Evolutionary conservation across 2,113 vertebrate genomes (phyloP).

Genomic region (Glaucidium brasilianum): DNA sequence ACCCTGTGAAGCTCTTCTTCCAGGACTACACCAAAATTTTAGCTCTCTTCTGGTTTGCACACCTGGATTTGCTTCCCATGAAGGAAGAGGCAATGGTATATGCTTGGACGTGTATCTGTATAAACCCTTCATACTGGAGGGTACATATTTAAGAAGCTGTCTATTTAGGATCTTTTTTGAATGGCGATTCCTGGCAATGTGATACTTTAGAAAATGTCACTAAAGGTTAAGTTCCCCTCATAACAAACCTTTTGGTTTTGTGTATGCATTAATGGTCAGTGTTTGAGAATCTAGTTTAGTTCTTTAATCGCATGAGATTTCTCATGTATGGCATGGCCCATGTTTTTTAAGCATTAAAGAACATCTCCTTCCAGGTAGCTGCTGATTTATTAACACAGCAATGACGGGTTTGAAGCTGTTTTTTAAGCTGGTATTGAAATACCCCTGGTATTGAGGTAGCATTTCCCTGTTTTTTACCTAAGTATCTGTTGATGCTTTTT

Average conservation of each 20-base stretch:
- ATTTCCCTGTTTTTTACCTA: background rate
- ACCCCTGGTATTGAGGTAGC: background rate
- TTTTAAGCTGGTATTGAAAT: background rate
- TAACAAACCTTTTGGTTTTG: background rate
- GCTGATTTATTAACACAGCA: background rate
- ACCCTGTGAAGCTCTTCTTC: background rate
- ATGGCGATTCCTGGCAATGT: background rate
- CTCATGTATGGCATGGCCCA: background rate
- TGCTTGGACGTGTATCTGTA: background rate
- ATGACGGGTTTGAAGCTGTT: background rate
- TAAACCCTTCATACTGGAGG: background rate
- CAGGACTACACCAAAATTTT: background rate
- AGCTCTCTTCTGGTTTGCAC: background rate
- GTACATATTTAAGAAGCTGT: background rate
- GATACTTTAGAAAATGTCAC: background rate
- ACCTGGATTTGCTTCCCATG: background rate
- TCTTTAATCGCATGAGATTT: background rate
- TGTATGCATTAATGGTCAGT: background rate
- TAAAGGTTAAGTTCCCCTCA: background rate
- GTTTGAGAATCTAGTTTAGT: background rate
- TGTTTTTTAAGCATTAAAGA: background rate
- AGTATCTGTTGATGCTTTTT: background rate
- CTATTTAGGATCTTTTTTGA: background rate
- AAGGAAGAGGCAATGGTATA: background rate
- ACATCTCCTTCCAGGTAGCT: background rate